Base-by-base conservation (phyloP, 2,888 invertebrate species). In the Ophion ellenae region DNA sequence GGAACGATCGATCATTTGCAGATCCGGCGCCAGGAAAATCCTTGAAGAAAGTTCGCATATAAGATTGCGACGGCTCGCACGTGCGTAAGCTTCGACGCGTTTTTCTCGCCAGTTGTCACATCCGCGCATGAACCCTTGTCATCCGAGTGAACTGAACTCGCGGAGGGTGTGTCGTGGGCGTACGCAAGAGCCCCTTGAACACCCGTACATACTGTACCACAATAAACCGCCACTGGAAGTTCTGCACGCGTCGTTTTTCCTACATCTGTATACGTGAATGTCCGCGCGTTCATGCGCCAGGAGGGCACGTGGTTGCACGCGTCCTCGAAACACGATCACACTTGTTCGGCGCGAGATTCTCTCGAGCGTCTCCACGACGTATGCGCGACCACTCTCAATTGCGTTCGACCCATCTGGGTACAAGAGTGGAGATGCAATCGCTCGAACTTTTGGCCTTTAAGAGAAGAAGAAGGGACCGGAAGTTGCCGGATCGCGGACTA, bases 151-250 rank as follows among this genome's bases (percentile, higher is more conserved):
- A 64, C 57, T 83, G 86, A 86, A 79, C 85, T 85, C 79, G 87
- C 6, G 9, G 76, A 90, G 91, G 93, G 93, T 92, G 93, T 93
- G 92, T 91, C 92, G 91, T 90, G 90, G 93, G 93, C 93, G 93
- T 93, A 91, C 88, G 89, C 89, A 57, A 57, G 84, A 80, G 73
- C 80, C 53, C 53, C 73, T 53, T 59, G 61, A 76, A 74, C 70
- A 66, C 24, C 24, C 36, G 53, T 59, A 75, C 59, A 45, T 73
- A 53, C 20, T 59, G 14, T 20, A 61, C 10, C 36, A 63, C 70
- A 59, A 24, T 47, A 79, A 61, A 61, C 70, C 67, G 40, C 40
- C 64, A 69, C 66, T 17, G 79, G 28, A 73, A 74, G 73, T 74
- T 83, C 79, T 83, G 79, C 83, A 85, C 79, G 83, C 85, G 85